Base-by-base conservation (phyloP, 2,797 vertebrate species). In the Enteromius argenteus region DNA sequence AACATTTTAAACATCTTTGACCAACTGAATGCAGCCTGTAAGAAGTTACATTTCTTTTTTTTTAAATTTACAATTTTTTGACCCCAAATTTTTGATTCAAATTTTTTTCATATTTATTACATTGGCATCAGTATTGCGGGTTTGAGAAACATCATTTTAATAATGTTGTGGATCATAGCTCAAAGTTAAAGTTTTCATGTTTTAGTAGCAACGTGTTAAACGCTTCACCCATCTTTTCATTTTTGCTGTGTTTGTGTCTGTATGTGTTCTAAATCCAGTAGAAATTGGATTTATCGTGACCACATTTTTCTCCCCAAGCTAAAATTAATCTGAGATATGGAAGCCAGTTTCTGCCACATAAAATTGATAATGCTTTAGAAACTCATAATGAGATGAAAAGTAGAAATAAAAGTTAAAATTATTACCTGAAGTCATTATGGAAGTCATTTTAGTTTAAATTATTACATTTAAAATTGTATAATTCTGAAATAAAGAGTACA, bases 241-340 rank as follows among this genome's bases (percentile, higher is more conserved):
- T n/a, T 69, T 39, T 69, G 14, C 66, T 3, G 32, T 67, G 21
- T 42, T 39, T 39, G 66, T n/a, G 8, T 44, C 56, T 11, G 56
- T 67, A 5, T 51, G 77, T 79, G 30, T 51, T 37, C n/a, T 42
- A 39, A 53, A 80, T 53, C n/a, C 46, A 68, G 23, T 68, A 10
- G 17, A 37, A 80, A 80, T 13, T 68, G 32, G 49, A 80, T 77
- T 77, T 77, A 62, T 30, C 10, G 35, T 39, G 35, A 76, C 9
- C 2, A 27, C 56, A 13, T 17, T 30, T 77, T 62, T 78, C 62
- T 23, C 51, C 56, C 37, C n/a, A 68, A 27, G 60, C 11, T 5
- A 32, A 66, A 30, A 66, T 79, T 15, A 56, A 39, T 39, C 15
- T 30, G 75, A 15, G 13, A 30, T 30, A 62, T 62, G 23, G 13